These are phyloP conservation scores for Plagodis dolabraria DNA, from an alignment of 2,888 invertebrate genomes.

Conservation along the genomic window DNA sequence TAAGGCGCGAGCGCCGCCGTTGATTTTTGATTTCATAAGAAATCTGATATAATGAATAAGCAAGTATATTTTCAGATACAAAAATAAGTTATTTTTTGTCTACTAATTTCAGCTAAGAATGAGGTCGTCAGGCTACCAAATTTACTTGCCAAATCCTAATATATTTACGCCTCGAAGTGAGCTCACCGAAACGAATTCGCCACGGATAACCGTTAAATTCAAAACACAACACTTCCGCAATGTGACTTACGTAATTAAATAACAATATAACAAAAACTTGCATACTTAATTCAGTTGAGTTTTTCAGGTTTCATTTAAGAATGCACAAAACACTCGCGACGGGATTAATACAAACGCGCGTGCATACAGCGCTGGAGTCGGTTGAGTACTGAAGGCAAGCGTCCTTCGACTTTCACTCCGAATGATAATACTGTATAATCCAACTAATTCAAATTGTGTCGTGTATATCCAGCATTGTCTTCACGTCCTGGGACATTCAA, in stretches of 20 bases:
- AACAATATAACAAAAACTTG: constrained; percentile 57
- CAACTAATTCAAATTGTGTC: constrained; percentile 37
- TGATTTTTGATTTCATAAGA: no score
- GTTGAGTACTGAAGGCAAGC: constrained; percentile 60
- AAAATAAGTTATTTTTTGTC: neutral
- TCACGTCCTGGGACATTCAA: constrained; percentile 21
- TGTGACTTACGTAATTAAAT: constrained; percentile 47
- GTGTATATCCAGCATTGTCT: constrained; percentile 4
- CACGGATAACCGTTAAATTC: constrained; percentile 36
- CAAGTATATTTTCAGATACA: neutral
- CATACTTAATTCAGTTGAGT: constrained; percentile 74
- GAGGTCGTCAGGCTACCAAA: constrained; percentile 32
- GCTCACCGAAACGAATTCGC: constrained; percentile 40
- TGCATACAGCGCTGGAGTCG: constrained; percentile 47
- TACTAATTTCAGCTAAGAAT: constrained; percentile 1
- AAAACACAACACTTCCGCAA: constrained; percentile 48
- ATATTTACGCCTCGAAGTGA: constrained; percentile 35
- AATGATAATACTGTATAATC: constrained; percentile 59
- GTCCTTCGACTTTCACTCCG: constrained; percentile 80
- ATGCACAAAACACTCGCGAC: constrained; percentile 37
- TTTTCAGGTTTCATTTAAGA: constrained; percentile 38
- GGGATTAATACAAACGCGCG: constrained; percentile 17
- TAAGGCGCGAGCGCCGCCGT: no score
- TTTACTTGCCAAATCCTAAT: constrained; percentile 35
- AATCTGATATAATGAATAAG: no score